Base-by-base conservation (phyloP, 2,888 invertebrate genomes). In the Phanerotoma sp. region DNA sequence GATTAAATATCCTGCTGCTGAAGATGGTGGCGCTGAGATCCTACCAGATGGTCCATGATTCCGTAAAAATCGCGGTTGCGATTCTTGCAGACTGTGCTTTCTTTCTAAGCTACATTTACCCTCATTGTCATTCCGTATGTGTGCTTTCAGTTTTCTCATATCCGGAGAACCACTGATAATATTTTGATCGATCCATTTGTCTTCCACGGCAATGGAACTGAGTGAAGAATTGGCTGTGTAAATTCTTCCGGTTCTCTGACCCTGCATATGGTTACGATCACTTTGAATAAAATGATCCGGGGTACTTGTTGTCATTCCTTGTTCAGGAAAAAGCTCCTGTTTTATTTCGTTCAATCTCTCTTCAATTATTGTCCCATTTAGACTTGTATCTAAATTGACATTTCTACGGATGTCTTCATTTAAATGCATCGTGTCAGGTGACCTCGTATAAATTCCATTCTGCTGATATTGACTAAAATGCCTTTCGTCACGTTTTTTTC, bases 371-470 rank as follows among this genome's bases (percentile, higher is more conserved):
- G 73, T 70, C 13, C 70, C 69, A 50, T 73, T 74, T 35, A 72
- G 44, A 35, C 73, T 74, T 18, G 71, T 67, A 53, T 75, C 72
- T 7, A 74, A 60, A 25, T 70, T 71, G 5, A 75, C 75, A 46
- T 75, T 75, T 21, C 72, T 66, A 50, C 68, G 71, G 21, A 75
- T 75, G 28, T 75, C 75, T 40, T 75, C 75, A 55, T 74, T 74
- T 25, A 75, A 58, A 50, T 75, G 73, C 74, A 74, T 70, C 15
- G 74, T 71, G 42, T 75, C 75, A 18, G 73, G 70, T 0, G 73
- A 75, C 37, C 73, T 63, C 3, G 72, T 73, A 45, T 74, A 75
- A 53, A 72, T 71, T 0, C 75, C 75, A 54, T 75, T 75, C 37
- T 75, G 73, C 22, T 75, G 75, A 50, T 75, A 69, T 21, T 73